Base-by-base conservation (phyloP, 2,888 invertebrate species). In the Lypha dubia region DNA sequence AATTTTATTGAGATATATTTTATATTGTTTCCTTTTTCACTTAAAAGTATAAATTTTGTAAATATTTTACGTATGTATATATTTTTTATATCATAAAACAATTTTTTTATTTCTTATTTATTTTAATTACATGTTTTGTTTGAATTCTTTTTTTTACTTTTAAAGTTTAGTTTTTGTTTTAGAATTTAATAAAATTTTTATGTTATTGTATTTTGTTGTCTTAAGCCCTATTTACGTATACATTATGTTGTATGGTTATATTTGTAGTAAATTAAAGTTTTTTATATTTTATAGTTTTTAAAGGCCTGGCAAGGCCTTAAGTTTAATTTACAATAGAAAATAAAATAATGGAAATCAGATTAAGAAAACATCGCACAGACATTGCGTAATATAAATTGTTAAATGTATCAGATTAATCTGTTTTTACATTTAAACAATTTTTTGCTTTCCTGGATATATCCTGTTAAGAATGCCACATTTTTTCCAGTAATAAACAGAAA, bases 181-280 rank as follows among this genome's bases (percentile, higher is more conserved):
- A 62, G 41, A 82, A 63, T 74, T 46, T 79, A 81, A 79, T 83
- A 82, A 82, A 86, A 79, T 86, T 86, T 86, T 63, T 70, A 65
- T 83, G 82, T 85, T 71, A 65, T 83, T 84, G 62, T 75, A 41
- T 70, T 46, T 88, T 88, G 86, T 88, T 87, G 75, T 70, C 91
- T 90, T 90, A 90, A 63, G 79, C 76, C 67, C 89, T 91, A 91
- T 68, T 90, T 92, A 92, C 92, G 92, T 92, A 92, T 92, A 92
- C 92, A 91, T 92, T 89, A 89, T 91, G 90, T 89, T 90, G 88
- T 90, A 90, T 91, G 90, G 89, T 87, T 77, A 35, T 71, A 46
- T 70, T 79, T 79, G 32, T 63, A 75, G 46, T 49, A 60, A 70
- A 76, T 58, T 81, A 56, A 46, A 35, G 28, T 62, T 81, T 51